A percentile compares a stretch with the other conserved stretches of the same genome.
These are phyloP conservation scores for Ethmia dodecea DNA, from an alignment of 2,888 invertebrate species.

Conservation along the genomic window DNA sequence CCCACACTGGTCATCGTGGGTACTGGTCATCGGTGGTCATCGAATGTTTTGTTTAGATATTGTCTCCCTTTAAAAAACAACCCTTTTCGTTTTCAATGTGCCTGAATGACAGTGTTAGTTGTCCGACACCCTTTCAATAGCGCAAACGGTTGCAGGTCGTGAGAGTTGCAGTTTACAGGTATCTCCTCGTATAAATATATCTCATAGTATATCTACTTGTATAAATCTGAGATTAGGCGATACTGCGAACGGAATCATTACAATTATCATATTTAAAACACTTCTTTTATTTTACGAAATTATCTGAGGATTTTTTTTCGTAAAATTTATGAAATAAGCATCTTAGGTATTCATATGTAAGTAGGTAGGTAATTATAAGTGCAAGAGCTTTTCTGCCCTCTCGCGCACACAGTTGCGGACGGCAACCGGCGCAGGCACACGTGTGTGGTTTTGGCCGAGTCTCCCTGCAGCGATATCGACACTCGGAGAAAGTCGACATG, in stretches of 20 bases:
- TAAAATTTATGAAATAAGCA: no score
- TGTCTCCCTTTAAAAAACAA: conserved; percentile 51
- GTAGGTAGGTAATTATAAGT: no score
- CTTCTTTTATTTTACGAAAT: no score
- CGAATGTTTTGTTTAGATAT: conserved; percentile 56
- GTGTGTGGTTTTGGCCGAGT: conserved; percentile 1
- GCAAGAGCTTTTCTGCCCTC: neutral
- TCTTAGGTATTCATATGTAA: no score
- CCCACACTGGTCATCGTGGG: conserved; percentile 70
- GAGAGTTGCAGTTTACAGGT: conserved; percentile 16
- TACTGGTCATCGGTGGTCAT: conserved; percentile 72
- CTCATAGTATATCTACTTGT: no score
- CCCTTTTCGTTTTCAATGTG: conserved; percentile 49
- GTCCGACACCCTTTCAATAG: conserved; percentile 52
- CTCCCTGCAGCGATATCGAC: conserved; percentile 32
- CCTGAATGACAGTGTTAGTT: conserved; percentile 52
- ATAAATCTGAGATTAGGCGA: no score
- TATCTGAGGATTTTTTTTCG: no score
- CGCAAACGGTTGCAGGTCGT: conserved; percentile 44
- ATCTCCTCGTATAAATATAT: no score
- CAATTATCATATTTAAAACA: no score
- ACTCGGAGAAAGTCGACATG: conserved; percentile 63
- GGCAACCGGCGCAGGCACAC: conserved; percentile 1
- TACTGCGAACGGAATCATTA: no score
- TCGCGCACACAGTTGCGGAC: neutral